phyloP scores from a whole-genome alignment of 2,888 invertebrate species.

The Acanthococcus lagerstroemiae region DNA sequence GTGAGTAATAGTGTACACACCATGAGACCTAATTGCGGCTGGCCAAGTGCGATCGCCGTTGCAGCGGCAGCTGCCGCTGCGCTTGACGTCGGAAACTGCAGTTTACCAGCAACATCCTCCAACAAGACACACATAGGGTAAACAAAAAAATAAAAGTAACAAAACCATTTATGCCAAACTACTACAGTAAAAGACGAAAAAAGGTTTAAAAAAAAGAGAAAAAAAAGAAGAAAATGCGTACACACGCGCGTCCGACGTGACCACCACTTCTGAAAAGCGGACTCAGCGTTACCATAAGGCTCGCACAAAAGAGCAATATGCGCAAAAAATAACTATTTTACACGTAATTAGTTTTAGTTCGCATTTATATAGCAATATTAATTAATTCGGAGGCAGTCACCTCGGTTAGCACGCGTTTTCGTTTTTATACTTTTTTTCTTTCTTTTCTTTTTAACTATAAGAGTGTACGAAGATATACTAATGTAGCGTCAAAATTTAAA shows the following conservation, averaged over 20 bases:
- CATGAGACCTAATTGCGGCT: conserved; percentile 48
- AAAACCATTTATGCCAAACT: conserved; percentile 28
- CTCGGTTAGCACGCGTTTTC: too few species aligned
- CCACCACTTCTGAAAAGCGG: too few species aligned
- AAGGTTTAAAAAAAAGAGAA: neutral
- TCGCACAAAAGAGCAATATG: too few species aligned
- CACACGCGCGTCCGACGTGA: neutral
- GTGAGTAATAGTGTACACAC: conserved; percentile 33
- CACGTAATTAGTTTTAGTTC: too few species aligned
- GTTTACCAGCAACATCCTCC: conserved; percentile 48
- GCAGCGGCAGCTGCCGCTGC: conserved; percentile 31
- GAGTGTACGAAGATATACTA: too few species aligned
- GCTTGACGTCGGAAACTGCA: conserved; percentile 46
- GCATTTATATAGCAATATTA: too few species aligned
- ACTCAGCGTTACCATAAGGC: too few species aligned
- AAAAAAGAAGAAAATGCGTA: neutral
- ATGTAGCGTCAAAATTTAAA: too few species aligned
- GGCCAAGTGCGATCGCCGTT: conserved; percentile 49
- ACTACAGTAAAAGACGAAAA: conserved; percentile 19
- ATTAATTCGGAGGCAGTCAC: too few species aligned
- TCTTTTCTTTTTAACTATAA: too few species aligned
- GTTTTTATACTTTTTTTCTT: too few species aligned
- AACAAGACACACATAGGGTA: conserved; percentile 30
- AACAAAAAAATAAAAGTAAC: conserved; percentile 23
- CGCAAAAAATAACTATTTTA: too few species aligned